These are phyloP conservation scores for Hipparchia sbordonii DNA, from an alignment of 2,888 invertebrate genomes.

Conservation along the genomic window DNA sequence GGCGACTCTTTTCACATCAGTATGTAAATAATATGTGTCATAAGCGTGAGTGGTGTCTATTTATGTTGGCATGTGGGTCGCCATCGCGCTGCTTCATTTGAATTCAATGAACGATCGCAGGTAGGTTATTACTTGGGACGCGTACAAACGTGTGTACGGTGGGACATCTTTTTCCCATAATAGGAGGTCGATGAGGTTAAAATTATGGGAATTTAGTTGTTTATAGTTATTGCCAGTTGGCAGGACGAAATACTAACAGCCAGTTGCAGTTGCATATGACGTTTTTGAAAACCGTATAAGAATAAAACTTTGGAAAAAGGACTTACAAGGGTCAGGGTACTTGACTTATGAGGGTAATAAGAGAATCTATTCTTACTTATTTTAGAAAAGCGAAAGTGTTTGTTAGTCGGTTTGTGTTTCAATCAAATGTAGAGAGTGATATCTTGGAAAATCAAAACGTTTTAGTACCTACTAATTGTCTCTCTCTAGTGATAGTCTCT, in stretches of 20 bases:
- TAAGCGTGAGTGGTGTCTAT: slow-evolving; percentile 44
- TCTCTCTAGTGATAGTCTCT: too few relatives aligned
- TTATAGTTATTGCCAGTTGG: background rate
- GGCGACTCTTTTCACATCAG: slow-evolving; percentile 37
- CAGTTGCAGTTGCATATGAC: background rate
- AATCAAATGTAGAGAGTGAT: too few relatives aligned
- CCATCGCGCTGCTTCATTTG: slow-evolving; percentile 43
- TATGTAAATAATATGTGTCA: slow-evolving; percentile 46
- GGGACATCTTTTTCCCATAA: slow-evolving; percentile 46
- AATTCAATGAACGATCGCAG: slow-evolving; percentile 49
- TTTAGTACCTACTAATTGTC: too few relatives aligned
- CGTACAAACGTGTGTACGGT: slow-evolving; percentile 47
- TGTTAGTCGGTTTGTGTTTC: too few relatives aligned
- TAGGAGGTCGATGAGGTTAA: slow-evolving; percentile 30
- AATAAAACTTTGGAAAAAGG: too few relatives aligned
- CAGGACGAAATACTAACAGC: background rate
- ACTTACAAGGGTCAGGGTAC: too few relatives aligned
- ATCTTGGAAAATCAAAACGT: too few relatives aligned
- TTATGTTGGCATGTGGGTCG: slow-evolving; percentile 47
- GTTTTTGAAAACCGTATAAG: background rate
- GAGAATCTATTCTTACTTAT: too few relatives aligned
- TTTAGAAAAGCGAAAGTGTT: too few relatives aligned
- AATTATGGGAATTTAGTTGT: slow-evolving; percentile 10
- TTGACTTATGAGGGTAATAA: too few relatives aligned
- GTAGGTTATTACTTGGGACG: slow-evolving; percentile 47